Evolutionary conservation across 2,888 invertebrate genomes (phyloP), one percentile per base, ranked within the genome.

Genomic region (Dilophus febrilis): DNA sequence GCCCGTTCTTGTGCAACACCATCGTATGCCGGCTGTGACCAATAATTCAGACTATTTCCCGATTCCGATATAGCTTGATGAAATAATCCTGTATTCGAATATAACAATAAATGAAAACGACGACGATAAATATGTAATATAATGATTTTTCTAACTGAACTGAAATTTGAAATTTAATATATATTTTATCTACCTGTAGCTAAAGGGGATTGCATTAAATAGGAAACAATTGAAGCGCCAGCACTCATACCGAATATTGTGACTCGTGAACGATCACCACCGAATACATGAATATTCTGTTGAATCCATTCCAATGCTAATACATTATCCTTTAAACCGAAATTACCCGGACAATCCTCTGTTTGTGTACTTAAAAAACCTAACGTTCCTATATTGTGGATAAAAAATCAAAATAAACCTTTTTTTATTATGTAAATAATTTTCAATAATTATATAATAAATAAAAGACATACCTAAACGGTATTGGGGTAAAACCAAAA

Each of bases 1-100:
- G 79, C 73, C 40, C 76, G 68, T 30, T 60, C 57, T 7, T 67
- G 59, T 0, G 74, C 68, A 42, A 72, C 66, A 7, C 73, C 74
- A 3, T 71, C 68, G 38, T 67, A 65, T 0, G 72, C 66, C 1
- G 77, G 66, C 45, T 71, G 70, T 0, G 74, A 73, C 78, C 78
- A 79, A 0, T 74, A 71, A 45, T 72, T 72, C 29, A 77, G 60
- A 1, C 76, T 72, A 2, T 76, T 77, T 1, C 83, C 83, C 37
- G 82, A 83, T 53, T 82, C 76, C 1, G 81, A 74, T 43, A 84
- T 83, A 2, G 68, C 80, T 42, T 72, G 72, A 47, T 78, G 76
- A 47, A 82, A 77, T 11, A 81, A 53, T 42, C 75, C 80, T 79
- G 3, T 4, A 31, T 28, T 18, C 11, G 7, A 18, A 34, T 11